phyloP scores from a whole-genome alignment of 2,888 invertebrate species.

The Drosophila percnosoma region DNA sequence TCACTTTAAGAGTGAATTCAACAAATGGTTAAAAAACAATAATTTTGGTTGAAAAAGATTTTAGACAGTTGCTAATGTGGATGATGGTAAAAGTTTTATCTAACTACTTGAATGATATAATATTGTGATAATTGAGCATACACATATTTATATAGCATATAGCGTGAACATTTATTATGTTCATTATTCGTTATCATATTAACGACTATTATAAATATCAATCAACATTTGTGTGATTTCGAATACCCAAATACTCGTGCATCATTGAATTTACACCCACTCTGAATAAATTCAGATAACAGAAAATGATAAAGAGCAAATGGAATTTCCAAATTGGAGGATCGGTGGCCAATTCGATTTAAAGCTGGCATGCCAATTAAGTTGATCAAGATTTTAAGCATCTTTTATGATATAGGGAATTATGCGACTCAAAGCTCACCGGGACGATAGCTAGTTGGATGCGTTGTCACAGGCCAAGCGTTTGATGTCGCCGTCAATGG shows the following conservation, averaged over 20 bases:
- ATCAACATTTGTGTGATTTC: not conserved
- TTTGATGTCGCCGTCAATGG: slow-evolving; percentile 73
- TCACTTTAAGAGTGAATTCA: too few relatives aligned
- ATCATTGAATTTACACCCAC: not conserved
- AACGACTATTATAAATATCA: not conserved
- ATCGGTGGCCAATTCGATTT: not conserved
- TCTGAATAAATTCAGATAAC: not conserved
- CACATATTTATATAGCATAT: not conserved
- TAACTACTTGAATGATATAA: not conserved
- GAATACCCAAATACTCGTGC: not conserved
- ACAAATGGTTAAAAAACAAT: not conserved
- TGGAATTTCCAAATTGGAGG: not conserved
- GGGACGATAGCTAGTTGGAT: not conserved
- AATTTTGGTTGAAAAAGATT: not conserved
- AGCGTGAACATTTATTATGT: not conserved
- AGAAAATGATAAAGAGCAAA: not conserved
- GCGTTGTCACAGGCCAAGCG: slow-evolving; percentile 63
- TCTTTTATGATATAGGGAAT: not conserved
- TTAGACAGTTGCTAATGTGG: not conserved
- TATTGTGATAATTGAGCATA: not conserved
- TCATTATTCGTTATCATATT: not conserved
- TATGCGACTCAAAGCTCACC: slow-evolving; percentile 16
- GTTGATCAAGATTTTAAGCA: not conserved
- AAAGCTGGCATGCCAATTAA: not conserved
- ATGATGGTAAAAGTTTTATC: not conserved